A percentile compares a stretch with the other conserved stretches of the same genome.
Conservation (phyloP, 1,140 invertebrate genomes). For the Chymomyza costata region DNA sequence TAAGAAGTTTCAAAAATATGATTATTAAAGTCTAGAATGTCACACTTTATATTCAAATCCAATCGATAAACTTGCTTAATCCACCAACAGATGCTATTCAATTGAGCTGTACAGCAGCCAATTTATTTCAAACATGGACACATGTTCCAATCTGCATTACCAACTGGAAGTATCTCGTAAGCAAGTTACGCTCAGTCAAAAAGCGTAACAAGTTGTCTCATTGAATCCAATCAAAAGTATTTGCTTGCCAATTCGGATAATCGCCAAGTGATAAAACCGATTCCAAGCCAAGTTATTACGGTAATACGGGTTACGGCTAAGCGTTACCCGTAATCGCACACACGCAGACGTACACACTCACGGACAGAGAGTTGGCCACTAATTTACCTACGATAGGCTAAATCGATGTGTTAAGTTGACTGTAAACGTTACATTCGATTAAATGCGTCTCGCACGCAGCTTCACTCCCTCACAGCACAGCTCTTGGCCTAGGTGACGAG, state of each 20-base stretch:
- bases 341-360: not conserved
- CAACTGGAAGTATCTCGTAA: not conserved
- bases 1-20: too few relatives aligned
- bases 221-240: constrained; percentile 4
- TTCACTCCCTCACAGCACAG: too few relatives aligned
- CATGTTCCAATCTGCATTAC: too few relatives aligned
- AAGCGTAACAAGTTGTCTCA: not conserved
- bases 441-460: constrained; percentile 38
- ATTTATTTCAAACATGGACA: too few relatives aligned
- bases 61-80: too few relatives aligned
- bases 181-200: not conserved
- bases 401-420: constrained; percentile 54
- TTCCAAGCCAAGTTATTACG: constrained; percentile 34
- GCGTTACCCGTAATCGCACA: constrained; percentile 27
- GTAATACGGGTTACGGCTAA: too few relatives aligned
- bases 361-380: constrained; percentile 15
- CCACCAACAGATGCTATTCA: too few relatives aligned
- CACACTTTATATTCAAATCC: too few relatives aligned
- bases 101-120: too few relatives aligned
- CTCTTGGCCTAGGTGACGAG: too few relatives aligned
- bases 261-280: constrained; percentile 35
- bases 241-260: constrained; percentile 9
- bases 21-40: too few relatives aligned
- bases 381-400: constrained; percentile 45
- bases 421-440: constrained; percentile 59